These are phyloP conservation scores for Pachymerium ferrugineum DNA, from an alignment of 2,888 invertebrate genomes.

Conservation along the genomic window DNA sequence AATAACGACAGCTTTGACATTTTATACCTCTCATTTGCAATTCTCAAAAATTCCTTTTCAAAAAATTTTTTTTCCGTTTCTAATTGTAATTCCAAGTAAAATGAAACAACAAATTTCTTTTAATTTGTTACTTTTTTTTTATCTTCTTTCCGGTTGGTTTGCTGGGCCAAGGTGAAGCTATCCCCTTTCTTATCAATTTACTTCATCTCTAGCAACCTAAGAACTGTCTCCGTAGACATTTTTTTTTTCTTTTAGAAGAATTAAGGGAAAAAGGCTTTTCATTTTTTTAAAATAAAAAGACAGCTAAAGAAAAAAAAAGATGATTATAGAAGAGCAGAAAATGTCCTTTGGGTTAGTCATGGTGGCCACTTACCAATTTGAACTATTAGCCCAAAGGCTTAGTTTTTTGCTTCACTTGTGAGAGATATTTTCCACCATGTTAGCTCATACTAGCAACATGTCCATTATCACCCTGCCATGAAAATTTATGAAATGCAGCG, in stretches of 20 bases:
- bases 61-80: not conserved
- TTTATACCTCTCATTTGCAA: not conserved
- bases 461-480: slow-evolving; percentile 3
- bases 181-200: slow-evolving; percentile 25
- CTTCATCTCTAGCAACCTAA: slow-evolving; percentile 1
- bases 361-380: slow-evolving; percentile 22
- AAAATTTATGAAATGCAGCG: slow-evolving; percentile 3
- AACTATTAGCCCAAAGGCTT: not conserved
- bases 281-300: not conserved
- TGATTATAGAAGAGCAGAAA: not conserved
- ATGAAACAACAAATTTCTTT: not conserved
- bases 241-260: not conserved
- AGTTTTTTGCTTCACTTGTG: not conserved
- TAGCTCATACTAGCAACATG: not conserved
- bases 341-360: slow-evolving; percentile 17
- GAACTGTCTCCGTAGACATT: slow-evolving; percentile 11
- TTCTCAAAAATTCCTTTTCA: not conserved
- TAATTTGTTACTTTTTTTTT: not conserved
- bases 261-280: not conserved
- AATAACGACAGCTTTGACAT: too few relatives aligned
- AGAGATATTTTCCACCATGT: not conserved
- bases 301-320: not conserved
- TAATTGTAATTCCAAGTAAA: not conserved
- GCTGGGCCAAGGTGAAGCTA: slow-evolving; percentile 12
- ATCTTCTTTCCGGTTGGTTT: slow-evolving; percentile 8